Percentiles rank a stretch among this genome's conserved stretches.
Evolutionary conservation across 2,888 invertebrate species (phyloP).

Genomic region (Microctonus brassicae): DNA sequence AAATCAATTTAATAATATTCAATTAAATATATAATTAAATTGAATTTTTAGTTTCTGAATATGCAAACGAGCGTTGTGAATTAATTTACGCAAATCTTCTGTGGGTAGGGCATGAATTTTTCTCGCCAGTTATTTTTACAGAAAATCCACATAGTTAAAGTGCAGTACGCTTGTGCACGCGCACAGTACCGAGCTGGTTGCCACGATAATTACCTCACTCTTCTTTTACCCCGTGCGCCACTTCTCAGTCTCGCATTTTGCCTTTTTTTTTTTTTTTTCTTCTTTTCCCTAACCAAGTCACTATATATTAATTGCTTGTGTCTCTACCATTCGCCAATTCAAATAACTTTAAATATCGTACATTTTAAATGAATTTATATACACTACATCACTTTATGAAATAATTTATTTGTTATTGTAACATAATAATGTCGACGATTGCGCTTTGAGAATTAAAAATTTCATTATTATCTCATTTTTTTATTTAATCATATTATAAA

Average conservation of each 20-base stretch:
- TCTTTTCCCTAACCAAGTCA: slow-evolving; percentile 65
- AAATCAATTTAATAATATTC: not conserved
- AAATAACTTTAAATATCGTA: not conserved
- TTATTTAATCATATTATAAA: too few species aligned
- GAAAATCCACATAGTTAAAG: slow-evolving; percentile 46
- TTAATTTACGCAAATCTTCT: slow-evolving; percentile 65
- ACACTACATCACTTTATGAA: not conserved
- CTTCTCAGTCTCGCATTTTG: not conserved
- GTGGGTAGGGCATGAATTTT: slow-evolving; percentile 57
- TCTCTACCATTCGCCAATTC: slow-evolving; percentile 39
- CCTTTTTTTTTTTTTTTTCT: slow-evolving; percentile 63
- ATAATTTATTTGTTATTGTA: not conserved
- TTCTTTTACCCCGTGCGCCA: slow-evolving; percentile 49
- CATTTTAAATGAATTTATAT: not conserved
- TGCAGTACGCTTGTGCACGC: not conserved
- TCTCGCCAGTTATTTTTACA: slow-evolving; percentile 59
- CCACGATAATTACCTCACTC: slow-evolving; percentile 61
- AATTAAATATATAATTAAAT: not conserved
- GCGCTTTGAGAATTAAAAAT: too few species aligned
- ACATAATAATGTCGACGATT: too few species aligned
- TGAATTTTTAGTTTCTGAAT: not conserved
- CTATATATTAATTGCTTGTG: slow-evolving; percentile 65
- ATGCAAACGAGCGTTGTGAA: slow-evolving; percentile 49
- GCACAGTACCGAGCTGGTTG: slow-evolving; percentile 52
- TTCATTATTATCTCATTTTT: too few species aligned